A percentile compares a stretch with the other conserved stretches of the same genome.
These are phyloP conservation scores for Narcine bancroftii DNA, from an alignment of 2,113 vertebrate genomes.

Conservation along the genomic window DNA sequence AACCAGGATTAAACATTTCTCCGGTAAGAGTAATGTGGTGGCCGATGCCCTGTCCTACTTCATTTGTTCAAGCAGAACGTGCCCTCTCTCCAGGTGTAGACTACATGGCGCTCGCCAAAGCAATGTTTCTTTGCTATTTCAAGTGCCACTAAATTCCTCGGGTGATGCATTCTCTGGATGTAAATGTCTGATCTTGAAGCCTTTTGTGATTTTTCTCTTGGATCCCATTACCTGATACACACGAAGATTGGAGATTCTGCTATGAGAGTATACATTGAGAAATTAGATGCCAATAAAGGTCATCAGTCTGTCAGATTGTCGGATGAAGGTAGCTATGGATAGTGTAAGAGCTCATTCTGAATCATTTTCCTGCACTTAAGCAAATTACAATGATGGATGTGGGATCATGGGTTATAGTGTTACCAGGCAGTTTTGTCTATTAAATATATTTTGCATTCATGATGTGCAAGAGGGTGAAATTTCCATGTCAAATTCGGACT, in stretches of 20 bases:
- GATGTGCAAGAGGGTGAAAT: not conserved
- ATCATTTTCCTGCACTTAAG: not conserved
- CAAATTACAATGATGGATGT: slow-evolving; percentile 30
- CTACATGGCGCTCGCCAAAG: too few relatives aligned
- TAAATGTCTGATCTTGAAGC: not conserved
- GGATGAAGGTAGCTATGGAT: not conserved
- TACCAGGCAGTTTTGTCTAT: not conserved
- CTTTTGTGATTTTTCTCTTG: not conserved
- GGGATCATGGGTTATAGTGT: not conserved
- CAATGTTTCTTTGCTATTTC: not conserved
- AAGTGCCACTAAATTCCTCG: too few relatives aligned
- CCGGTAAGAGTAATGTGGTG: too few relatives aligned
- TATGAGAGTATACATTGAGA: not conserved
- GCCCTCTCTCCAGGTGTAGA: too few relatives aligned
- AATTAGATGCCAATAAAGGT: slow-evolving; percentile 15
- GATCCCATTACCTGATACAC: slow-evolving; percentile 12
- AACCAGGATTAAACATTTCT: too few relatives aligned
- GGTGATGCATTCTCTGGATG: not conserved
- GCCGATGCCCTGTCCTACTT: too few relatives aligned
- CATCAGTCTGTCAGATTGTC: not conserved
- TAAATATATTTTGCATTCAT: not conserved
- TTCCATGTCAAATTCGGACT: not conserved
- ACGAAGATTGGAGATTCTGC: not conserved
- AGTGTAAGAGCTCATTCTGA: not conserved
- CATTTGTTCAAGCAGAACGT: too few relatives aligned